A percentile compares a stretch with the other conserved stretches of the same genome.
These are phyloP conservation scores for Tetragonisca angustula DNA, from an alignment of 2,888 invertebrate species.

Conservation along the genomic window DNA sequence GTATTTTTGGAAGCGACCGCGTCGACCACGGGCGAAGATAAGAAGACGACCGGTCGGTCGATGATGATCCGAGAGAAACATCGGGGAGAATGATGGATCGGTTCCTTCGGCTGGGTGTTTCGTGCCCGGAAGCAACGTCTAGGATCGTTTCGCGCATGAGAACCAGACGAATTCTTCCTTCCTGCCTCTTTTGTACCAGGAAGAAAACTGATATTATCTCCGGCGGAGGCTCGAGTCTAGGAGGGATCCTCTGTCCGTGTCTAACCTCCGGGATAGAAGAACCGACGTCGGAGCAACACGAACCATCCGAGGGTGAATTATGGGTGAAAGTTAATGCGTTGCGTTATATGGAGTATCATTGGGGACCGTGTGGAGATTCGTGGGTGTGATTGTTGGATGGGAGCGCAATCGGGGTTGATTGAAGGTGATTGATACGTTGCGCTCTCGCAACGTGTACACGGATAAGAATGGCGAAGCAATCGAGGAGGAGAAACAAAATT, in stretches of 20 bases:
- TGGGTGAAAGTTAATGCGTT: slow-evolving; percentile 25
- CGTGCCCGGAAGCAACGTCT: slow-evolving; percentile 76
- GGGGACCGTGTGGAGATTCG: background rate
- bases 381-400: slow-evolving; percentile 2
- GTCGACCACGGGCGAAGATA: slow-evolving; percentile 58
- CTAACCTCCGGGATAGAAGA: slow-evolving; percentile 14
- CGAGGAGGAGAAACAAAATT: no score
- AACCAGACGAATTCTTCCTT: slow-evolving; percentile 60
- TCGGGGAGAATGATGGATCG: slow-evolving; percentile 10
- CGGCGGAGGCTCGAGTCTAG: background rate
- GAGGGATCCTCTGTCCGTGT: slow-evolving; percentile 26
- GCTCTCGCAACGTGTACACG: background rate
- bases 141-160: slow-evolving; percentile 72
- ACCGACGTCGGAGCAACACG: background rate
- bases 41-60: slow-evolving; percentile 50
- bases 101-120: slow-evolving; percentile 38
- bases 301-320: slow-evolving; percentile 2
- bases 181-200: slow-evolving; percentile 47
- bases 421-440: background rate
- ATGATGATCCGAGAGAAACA: slow-evolving; percentile 16
- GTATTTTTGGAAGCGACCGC: slow-evolving; percentile 74
- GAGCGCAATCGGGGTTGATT: background rate
- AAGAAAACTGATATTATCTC: slow-evolving; percentile 58
- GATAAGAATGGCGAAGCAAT: background rate
- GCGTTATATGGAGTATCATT: background rate